Base-by-base conservation (phyloP, 2,797 vertebrate species). In the Sorex maritimensis region DNA sequence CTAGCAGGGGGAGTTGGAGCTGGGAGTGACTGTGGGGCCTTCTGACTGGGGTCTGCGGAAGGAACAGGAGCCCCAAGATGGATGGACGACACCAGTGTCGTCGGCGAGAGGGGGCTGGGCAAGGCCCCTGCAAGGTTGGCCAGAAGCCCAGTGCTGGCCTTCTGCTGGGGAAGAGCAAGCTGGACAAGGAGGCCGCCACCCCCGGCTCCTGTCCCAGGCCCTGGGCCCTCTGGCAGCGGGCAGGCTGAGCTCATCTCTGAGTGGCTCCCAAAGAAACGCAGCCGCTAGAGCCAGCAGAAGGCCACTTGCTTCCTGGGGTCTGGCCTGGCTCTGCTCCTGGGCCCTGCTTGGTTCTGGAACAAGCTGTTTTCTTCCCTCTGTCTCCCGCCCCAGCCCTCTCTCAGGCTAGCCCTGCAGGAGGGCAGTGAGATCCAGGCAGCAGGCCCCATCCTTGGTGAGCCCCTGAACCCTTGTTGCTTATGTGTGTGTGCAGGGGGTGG, bases 161-260 rank as follows among this genome's bases (percentile, higher is more conserved):
- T 97, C 97, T 97, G 97, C 92, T 94, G 92, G 91, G 92, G 92
- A 67, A 94, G 86, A 85, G 94, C 86, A 84, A 38, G 80, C 90
- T 95, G 96, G 91, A 90, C 2, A 72, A 88, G 89, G 44, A 77
- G 81, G 88, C 91, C 69, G 91, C 90, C 3, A 12, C 93, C 94
- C 93, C 89, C 95, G 58, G 95, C 81, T 93, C 91, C 84, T 93
- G 89, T 88, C 89, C 91, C 75, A 49, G 88, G 91, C 44, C 92
- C 96, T 74, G 67, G 71, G 67, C 85, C 68, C 75, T 94, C 82
- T 95, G 95, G 94, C 96, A 94, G 89, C 65, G 0, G 96, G 65
- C 93, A 81, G 63, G 49, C 52, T 97, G 97, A 97, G 96, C 91
- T 97, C 96, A 97, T 97, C 81, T 30, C 81, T 93, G 88, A 96